Percentiles rank a stretch among this genome's conserved stretches.
Conservation (phyloP, 2,797 vertebrate genomes). For the Philypnodon macrostomus region DNA sequence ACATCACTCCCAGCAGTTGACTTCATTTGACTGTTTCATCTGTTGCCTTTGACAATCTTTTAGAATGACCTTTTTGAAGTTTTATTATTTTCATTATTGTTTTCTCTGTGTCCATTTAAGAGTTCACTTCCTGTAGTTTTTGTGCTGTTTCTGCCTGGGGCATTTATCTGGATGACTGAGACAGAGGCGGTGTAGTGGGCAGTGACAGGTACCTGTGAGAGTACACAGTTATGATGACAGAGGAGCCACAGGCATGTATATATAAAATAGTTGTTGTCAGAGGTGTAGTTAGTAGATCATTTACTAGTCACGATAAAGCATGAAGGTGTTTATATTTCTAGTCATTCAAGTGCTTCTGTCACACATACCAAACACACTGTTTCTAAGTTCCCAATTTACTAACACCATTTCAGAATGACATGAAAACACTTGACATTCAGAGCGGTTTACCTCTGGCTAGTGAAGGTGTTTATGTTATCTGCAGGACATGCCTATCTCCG, state of each 20-base stretch:
- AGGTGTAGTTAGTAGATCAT: too few species aligned
- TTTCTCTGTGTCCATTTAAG: conserved; percentile 22
- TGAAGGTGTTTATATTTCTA: too few species aligned
- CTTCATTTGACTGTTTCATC: too few species aligned
- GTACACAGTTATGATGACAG: conserved; percentile 32
- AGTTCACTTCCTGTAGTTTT: conserved; percentile 34
- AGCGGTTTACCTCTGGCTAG: conserved; percentile 53
- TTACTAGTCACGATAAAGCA: too few species aligned
- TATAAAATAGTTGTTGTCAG: too few species aligned
- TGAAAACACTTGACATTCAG: conserved; percentile 67
- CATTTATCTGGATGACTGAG: conserved; percentile 34
- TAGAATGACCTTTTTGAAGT: conserved; percentile 59
- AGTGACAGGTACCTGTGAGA: conserved; percentile 56
- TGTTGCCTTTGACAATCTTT: conserved; percentile 62
- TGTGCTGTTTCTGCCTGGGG: conserved; percentile 7
- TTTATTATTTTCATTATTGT: conserved; percentile 45
- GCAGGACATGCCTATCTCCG: conserved; percentile 48
- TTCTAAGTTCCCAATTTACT: conserved; percentile 17
- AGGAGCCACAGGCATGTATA: not conserved
- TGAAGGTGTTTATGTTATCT: conserved; percentile 61
- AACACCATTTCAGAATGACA: conserved; percentile 46
- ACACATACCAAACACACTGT: conserved; percentile 3
- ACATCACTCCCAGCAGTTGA: conserved; percentile 58
- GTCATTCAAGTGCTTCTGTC: not conserved
- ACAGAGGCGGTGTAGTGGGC: conserved; percentile 27